Base-by-base conservation (phyloP, 2,113 vertebrate species). In the Callaeas wilsoni region DNA sequence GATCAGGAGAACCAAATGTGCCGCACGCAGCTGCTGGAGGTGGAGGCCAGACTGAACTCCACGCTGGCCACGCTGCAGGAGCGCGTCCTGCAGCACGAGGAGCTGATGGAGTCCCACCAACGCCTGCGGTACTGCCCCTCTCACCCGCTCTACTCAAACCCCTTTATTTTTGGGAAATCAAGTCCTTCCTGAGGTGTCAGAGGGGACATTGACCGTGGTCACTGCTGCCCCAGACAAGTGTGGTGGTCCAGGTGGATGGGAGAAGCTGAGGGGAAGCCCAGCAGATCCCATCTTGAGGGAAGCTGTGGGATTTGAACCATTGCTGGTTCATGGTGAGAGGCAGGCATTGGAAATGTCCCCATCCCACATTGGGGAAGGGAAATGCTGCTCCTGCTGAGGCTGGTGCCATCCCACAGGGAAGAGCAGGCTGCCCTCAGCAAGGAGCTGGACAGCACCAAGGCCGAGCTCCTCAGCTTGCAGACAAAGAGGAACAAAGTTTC, bases 1-100 rank as follows among this genome's bases (percentile, higher is more conserved):
- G 98, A 99, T 85, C 97, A 98, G 92, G 99, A 99, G 97, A 99
- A 98, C 68, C 94, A 96, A 53, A 82, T 99, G 93, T 97, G 94
- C 84, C 98, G 97, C 70, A 97, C 98, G 6, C 99, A 99, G 94
- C 90, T 99, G 88, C 62, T 74, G 23, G 99, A 99, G 96, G 98
- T 98, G 7, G 99, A 99, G 73, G 75, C 64, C 37, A 89, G 96
- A 62, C 92, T 99, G 81, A 98, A 97, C 56, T 95, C 91, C 41
- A 98, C 98, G 0, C 95, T 98, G 79, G 97, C 98, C 18, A 64
- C 87, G 0, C 98, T 99, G 42, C 96, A 98, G 55, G 98, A 99
- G 87, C 97, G 96, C 13, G 98, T 97, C 93, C 95, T 98, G 88
- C 97, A 99, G 94, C 98, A 98, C 26, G 97, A 99, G 91, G 98